These are phyloP conservation scores for Drosophila watanabei DNA, from an alignment of 1,140 invertebrate species.

Conservation along the genomic window DNA sequence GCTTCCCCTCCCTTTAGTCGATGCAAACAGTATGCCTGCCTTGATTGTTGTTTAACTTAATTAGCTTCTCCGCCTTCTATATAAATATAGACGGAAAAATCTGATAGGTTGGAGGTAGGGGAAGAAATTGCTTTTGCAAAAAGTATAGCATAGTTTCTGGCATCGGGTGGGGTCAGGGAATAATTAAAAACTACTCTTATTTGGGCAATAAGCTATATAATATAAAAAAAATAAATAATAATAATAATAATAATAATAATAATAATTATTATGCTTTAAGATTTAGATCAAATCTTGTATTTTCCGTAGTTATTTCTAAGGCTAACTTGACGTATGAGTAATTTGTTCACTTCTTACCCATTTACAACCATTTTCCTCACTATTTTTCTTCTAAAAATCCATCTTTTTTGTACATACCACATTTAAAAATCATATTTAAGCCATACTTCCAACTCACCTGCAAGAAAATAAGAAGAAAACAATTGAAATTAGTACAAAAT, in stretches of 20 bases:
- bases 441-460: slow-evolving; percentile 57
- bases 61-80: slow-evolving; percentile 48
- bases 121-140: slow-evolving; percentile 39
- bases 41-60: slow-evolving; percentile 77
- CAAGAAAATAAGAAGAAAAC: slow-evolving; percentile 32
- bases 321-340: not conserved
- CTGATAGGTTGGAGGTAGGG: not conserved
- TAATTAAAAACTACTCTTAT: not conserved
- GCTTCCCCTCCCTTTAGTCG: not conserved
- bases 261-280: not conserved
- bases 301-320: not conserved
- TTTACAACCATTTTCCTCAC: not conserved
- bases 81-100: slow-evolving; percentile 10
- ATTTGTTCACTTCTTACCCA: not conserved
- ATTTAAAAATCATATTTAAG: not conserved
- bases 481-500: slow-evolving; percentile 28
- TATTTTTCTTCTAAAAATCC: not conserved
- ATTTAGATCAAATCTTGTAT: not conserved
- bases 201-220: not conserved
- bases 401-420: slow-evolving; percentile 20
- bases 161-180: not conserved
- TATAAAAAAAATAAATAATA: not conserved
- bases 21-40: slow-evolving; percentile 15
- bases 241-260: not conserved
- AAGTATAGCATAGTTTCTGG: slow-evolving; percentile 69